Conservation (phyloP, 2,888 invertebrate species). For the Apotomis capreana region DNA sequence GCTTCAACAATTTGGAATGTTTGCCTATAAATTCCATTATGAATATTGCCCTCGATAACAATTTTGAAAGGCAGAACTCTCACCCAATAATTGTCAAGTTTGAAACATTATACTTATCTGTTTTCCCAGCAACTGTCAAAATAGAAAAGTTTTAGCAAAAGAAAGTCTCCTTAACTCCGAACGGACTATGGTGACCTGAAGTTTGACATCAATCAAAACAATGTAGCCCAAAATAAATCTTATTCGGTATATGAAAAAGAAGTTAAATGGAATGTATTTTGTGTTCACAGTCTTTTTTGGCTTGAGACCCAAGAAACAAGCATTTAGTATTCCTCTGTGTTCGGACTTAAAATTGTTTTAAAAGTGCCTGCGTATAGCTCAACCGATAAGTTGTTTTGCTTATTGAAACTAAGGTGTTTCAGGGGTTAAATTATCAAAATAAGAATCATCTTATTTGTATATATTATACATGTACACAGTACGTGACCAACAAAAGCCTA, state of each 20-base stretch:
- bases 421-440: constrained; percentile 6
- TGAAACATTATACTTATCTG: constrained; percentile 18
- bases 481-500: no score
- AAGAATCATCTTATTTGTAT: not conserved
- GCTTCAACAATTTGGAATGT: not conserved
- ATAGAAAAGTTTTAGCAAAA: constrained; percentile 8
- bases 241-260: not conserved
- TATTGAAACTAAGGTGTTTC: not conserved
- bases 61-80: constrained; percentile 4
- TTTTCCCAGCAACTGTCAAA: constrained; percentile 5
- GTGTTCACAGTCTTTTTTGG: not conserved
- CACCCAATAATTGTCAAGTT: constrained; percentile 8
- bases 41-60: constrained; percentile 13
- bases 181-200: not conserved
- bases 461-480: not conserved
- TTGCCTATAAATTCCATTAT: not conserved
- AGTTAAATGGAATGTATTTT: not conserved
- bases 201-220: not conserved
- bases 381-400: not conserved
- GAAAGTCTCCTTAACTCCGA: not conserved
- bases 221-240: not conserved
- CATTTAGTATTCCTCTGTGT: not conserved
- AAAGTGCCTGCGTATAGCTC: not conserved
- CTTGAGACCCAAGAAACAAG: not conserved
- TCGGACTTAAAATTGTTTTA: not conserved